A percentile compares a stretch with the other conserved stretches of the same genome.
Conservation (phyloP, 1,140 invertebrate species). For the Asbolus verrucosus region DNA sequence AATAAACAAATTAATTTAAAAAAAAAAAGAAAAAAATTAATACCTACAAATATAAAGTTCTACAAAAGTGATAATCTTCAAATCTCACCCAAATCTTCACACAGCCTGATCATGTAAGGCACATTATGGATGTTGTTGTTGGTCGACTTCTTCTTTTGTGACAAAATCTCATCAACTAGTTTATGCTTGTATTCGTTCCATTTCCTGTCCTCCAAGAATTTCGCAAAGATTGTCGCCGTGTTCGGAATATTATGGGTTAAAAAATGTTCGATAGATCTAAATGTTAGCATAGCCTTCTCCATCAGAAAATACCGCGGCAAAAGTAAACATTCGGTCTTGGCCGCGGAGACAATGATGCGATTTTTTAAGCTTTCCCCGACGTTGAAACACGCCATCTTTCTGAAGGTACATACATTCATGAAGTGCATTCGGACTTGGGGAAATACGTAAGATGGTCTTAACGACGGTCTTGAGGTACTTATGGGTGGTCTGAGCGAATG, state of each 20-base stretch:
- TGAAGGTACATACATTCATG: constrained; percentile 67
- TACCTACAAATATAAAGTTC: too few relatives aligned
- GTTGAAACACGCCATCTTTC: constrained; percentile 66
- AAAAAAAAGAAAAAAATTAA: too few relatives aligned
- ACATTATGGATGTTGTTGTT: constrained; percentile 71
- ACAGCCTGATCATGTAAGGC: constrained; percentile 73
- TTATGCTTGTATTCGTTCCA: constrained; percentile 70
- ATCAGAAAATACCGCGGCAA: constrained; percentile 73
- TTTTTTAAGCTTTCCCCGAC: constrained; percentile 73
- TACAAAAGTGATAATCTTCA: too few relatives aligned
- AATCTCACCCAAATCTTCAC: constrained; percentile 8
- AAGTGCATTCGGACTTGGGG: constrained; percentile 58
- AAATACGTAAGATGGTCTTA: not conserved
- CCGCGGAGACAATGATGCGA: constrained; percentile 70
- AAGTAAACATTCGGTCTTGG: constrained; percentile 70
- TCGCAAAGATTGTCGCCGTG: constrained; percentile 68
- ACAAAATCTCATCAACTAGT: constrained; percentile 67
- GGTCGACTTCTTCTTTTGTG: constrained; percentile 66
- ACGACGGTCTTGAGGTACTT: not conserved
- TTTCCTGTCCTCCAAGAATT: constrained; percentile 67
- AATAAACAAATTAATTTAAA: too few relatives aligned
- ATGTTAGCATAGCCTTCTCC: constrained; percentile 72
- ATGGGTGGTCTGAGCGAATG: not conserved
- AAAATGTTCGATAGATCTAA: constrained; percentile 71
- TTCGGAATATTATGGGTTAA: constrained; percentile 72